These are phyloP conservation scores for Druon quercuslanigerum DNA, from an alignment of 1,140 invertebrate genomes.

Conservation along the genomic window DNA sequence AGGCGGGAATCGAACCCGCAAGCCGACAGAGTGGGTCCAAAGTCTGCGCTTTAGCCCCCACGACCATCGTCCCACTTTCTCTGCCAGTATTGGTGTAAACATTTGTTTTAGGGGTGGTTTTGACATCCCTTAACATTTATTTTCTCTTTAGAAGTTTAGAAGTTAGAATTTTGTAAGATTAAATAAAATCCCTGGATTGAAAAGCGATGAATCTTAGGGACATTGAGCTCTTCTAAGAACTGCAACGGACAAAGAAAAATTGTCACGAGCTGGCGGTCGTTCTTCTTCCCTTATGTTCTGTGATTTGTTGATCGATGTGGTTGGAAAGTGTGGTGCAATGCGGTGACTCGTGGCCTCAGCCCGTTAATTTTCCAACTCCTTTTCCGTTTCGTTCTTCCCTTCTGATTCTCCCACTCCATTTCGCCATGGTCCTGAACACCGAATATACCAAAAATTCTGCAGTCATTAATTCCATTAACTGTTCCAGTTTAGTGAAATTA, in stretches of 20 bases:
- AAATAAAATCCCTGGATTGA: background rate
- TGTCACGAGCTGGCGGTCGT: background rate
- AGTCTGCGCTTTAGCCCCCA: no score
- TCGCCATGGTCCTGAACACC: slow-evolving; percentile 2
- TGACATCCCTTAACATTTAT: no score
- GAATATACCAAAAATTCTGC: background rate
- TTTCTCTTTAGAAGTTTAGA: no score
- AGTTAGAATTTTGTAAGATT: background rate
- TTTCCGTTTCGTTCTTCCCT: slow-evolving; percentile 35
- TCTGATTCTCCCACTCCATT: background rate
- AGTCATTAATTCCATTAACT: slow-evolving; percentile 7
- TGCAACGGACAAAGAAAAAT: slow-evolving; percentile 36
- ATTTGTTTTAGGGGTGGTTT: no score
- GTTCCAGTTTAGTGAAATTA: background rate
- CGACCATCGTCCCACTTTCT: no score
- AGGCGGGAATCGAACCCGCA: no score
- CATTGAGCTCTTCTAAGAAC: background rate
- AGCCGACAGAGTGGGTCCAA: no score
- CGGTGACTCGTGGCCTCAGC: slow-evolving; percentile 43
- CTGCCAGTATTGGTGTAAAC: no score
- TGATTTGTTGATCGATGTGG: slow-evolving; percentile 64
- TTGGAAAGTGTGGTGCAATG: slow-evolving; percentile 53
- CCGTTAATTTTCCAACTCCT: slow-evolving; percentile 41
- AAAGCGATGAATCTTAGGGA: background rate
- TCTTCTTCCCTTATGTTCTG: slow-evolving; percentile 42